These are phyloP conservation scores for Periphyllus acericola DNA, from an alignment of 2,888 invertebrate genomes.

Conservation along the genomic window DNA sequence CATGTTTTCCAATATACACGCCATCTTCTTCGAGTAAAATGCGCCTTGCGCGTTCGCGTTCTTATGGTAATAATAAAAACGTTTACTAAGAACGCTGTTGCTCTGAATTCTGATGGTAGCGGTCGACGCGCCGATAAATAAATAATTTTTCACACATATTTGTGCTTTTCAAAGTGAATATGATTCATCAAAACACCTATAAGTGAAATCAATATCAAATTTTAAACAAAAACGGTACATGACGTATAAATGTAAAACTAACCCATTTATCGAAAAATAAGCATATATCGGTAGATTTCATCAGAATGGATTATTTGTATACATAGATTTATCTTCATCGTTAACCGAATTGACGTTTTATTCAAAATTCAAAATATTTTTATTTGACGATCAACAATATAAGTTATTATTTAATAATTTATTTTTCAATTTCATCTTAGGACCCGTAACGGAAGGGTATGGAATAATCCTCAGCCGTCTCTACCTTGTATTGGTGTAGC, in stretches of 20 bases:
- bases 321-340: no score
- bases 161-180: no score
- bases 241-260: no score
- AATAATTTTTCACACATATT: no score
- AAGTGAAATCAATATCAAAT: background rate
- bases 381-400: no score
- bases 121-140: background rate
- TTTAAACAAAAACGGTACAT: background rate
- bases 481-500: background rate
- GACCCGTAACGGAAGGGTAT: no score
- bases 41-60: background rate
- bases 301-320: no score
- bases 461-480: background rate
- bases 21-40: background rate
- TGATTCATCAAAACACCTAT: background rate
- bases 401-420: background rate
- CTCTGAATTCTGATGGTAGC: background rate
- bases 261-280: background rate
- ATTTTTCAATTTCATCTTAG: background rate
- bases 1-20: constrained; percentile 15
- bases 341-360: no score
- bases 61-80: background rate
- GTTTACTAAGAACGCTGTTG: background rate
- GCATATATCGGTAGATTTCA: background rate
- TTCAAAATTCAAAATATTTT: no score